These are phyloP conservation scores for Maccullochella peelii DNA, from an alignment of 2,113 vertebrate species.

Conservation along the genomic window DNA sequence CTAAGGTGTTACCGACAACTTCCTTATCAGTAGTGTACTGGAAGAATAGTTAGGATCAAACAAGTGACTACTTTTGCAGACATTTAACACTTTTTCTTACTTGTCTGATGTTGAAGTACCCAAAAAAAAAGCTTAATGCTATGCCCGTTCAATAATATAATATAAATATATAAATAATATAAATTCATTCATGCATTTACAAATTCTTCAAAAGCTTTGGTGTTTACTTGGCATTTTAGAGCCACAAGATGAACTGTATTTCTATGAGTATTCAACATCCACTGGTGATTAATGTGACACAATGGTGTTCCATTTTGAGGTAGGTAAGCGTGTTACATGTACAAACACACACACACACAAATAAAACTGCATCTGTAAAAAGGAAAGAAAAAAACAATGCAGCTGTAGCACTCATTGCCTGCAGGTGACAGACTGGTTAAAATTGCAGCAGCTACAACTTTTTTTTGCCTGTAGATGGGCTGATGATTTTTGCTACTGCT, in stretches of 20 bases:
- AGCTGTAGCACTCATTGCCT: too few relatives aligned
- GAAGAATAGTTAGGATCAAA: background rate
- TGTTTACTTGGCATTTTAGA: background rate
- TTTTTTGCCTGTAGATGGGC: background rate
- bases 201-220: too few relatives aligned
- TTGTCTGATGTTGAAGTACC: too few relatives aligned
- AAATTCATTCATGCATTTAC: too few relatives aligned
- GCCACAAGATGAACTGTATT: background rate
- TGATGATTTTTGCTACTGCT: background rate
- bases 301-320: background rate
- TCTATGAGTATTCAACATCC: background rate
- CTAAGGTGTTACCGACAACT: background rate
- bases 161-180: too few relatives aligned
- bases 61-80: background rate
- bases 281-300: background rate
- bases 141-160: too few relatives aligned
- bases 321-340: background rate
- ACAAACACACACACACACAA: too few relatives aligned
- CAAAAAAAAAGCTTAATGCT: too few relatives aligned
- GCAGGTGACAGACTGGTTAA: too few relatives aligned
- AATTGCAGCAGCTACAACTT: background rate
- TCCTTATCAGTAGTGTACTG: background rate
- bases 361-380: too few relatives aligned
- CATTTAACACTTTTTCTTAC: too few relatives aligned
- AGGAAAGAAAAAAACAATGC: too few relatives aligned